Evolutionary conservation across 2,888 invertebrate genomes (phyloP), one percentile per base, ranked within the genome.

Genomic region (Cerastis leucographa): DNA sequence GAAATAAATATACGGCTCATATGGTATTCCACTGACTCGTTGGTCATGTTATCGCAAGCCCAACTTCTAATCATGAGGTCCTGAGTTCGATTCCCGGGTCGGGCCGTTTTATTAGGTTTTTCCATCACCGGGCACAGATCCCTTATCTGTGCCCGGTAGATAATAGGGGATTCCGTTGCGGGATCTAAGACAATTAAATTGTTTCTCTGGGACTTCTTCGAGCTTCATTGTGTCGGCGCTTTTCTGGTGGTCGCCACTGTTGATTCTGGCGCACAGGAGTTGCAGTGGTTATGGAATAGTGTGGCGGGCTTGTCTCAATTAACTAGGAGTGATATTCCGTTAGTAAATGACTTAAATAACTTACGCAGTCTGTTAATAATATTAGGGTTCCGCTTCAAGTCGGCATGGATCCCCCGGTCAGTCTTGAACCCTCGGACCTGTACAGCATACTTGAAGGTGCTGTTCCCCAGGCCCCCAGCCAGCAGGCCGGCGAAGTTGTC

Each of bases 391-490:
- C 98, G 95, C 86, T 97, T 97, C 70, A 97, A 91, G 88, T 98
- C 98, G 0, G 98, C 97, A 85, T 97, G 97, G 46, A 98, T 96
- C 81, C 97, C 97, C 72, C 98, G 96, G 85, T 98, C 98, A 0
- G 98, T 99, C 95, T 98, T 99, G 93, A 99, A 99, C 56, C 97
- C 97, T 71, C 99, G 97, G 29, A 97, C 96, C 92, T 98, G 98
- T 35, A 97, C 91, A 51, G 91, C 91, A 80, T 93, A 95, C 56
- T 91, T 89, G 88, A 95, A 94, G 2, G 87, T 88, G 78, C 86
- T 90, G 29, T 89, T 82, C 3, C 84, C 85, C 49, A 94, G 19
- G 76, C 92, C 92, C 14, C 82, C 89, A 0, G 92, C 84, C 7
- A 97, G 89, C 2, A 94, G 87, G 6, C 94, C 92, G 3, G 92